Evolutionary conservation across 2,113 vertebrate genomes (phyloP), one percentile per base, ranked within the genome.

Genomic region (Picathartes gymnocephalus): DNA sequence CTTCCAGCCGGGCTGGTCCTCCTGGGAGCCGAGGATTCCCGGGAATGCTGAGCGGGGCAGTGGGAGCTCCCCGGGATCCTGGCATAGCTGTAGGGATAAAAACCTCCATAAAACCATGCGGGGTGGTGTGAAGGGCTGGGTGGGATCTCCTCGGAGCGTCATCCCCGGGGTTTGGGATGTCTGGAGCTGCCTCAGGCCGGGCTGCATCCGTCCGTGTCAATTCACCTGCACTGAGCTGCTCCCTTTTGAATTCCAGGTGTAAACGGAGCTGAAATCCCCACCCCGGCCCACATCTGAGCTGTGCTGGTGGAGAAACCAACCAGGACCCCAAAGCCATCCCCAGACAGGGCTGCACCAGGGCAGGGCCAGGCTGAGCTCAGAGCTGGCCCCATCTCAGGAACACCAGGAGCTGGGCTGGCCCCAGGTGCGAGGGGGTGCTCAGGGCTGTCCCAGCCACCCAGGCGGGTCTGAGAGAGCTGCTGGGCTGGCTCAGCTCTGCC

Each of bases 1-100:
- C 22, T 65, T 50, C 37, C 40, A 31, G 48, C 31, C 4, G 4
- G 31, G n/a, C n/a, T 42, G 81, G 19, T 39, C 22, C 45, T 65
- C 30, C 48, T 4, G 7, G 12, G 69, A 20, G 12, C 1, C 2
- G 42, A 24, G 78, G 61, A 17, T 7, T 9, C 54, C 24, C 1
- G 25, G 78, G 56, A 17, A 27, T 62, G 57, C 44, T 15, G 40
- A 31, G 60, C 27, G 0, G 1, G 30, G 73, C 30, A 15, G 4
- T 4, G 56, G 48, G 61, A 37, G 35, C 71, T 42, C 21, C 23
- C 9, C 0, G n/a, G 77, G 64, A 28, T 40, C 35, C 35, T 0
- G 58, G 28, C 33, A 27, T 14, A 0, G 1, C 42, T 1, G 1
- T 0, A 15, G n/a, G 9, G 3, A 23, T 24, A 8, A 61, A 30